Base-by-base conservation (phyloP, 1,140 invertebrate species). In the Aplysia californica region DNA sequence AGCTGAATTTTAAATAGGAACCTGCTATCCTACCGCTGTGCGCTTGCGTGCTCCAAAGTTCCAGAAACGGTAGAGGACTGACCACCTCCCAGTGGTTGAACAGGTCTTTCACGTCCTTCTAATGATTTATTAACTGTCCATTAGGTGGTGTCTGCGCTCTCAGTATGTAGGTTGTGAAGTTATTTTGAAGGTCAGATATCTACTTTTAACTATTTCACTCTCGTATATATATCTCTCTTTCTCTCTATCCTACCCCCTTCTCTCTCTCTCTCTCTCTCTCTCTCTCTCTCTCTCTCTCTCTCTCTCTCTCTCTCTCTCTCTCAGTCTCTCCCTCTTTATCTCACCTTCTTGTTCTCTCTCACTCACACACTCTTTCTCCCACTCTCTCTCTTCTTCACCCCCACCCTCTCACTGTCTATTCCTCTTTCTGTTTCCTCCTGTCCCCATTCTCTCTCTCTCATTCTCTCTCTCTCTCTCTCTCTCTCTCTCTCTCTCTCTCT, bases 231-330 rank as follows among this genome's bases (percentile, higher is more conserved):
- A 21, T 59, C 41, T 2, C 23, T 59, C 26, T 33, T 33, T 35
- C 5, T 33, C 29, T 66, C 64, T 66, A 21, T 35, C 64, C 64
- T 66, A 26, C 31, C 29, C 31, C 35, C 5, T 23, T 38, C 64
- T 6, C 29, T 38, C 64, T 66, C 15, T 15, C 29, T 31, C 64
- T 66, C 64, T 66, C 64, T 66, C 64, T 66, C 64, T 66, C 64
- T 26, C 38, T 29, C 68, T 29, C 68, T 29, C 68, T 38, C 29
- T 31, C 61, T 71, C 10, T 58, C 50, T 33, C 36, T 71, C 41
- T 56, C 31, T 56, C 33, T 18, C 44, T 56, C 26, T 71, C 26
- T 71, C 36, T 56, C n/a, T n/a, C n/a, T n/a, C n/a, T n/a, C n/a
- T n/a, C n/a, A n/a, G n/a, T n/a, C n/a, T n/a, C n/a, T n/a, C 31